Conservation (phyloP, 2,113 vertebrate genomes). For the Pelvicachromis taeniatus region DNA sequence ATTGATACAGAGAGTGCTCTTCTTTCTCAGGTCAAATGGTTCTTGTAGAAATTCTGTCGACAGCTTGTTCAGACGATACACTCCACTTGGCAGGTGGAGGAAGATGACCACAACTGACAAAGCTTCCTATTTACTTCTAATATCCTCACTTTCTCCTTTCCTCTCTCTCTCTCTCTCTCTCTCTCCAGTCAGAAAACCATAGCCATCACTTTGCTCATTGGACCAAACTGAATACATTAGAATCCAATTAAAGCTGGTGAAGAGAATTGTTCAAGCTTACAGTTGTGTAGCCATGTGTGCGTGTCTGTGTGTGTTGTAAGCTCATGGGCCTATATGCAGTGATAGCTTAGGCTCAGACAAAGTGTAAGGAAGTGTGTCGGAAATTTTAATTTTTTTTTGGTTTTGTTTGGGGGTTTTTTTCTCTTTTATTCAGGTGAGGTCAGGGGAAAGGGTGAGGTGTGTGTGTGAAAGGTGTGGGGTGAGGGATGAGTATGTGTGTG, state of each 20-base stretch:
- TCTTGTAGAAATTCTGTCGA: conserved; percentile 33
- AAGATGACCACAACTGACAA: conserved; percentile 40
- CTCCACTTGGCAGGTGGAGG: neutral
- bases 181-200: conserved; percentile 33
- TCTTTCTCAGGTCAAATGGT: conserved; percentile 37
- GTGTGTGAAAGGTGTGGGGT: no score
- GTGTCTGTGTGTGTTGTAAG: neutral
- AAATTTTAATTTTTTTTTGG: neutral
- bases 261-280: conserved; percentile 47
- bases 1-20: neutral
- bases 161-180: neutral
- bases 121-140: conserved; percentile 26
- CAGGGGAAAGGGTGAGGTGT: neutral
- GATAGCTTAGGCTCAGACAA: neutral
- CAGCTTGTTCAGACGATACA: conserved; percentile 31
- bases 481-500: neutral
- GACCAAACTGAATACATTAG: conserved; percentile 70
- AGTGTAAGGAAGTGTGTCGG: neutral
- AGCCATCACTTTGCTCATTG: conserved; percentile 56
- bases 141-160: neutral
- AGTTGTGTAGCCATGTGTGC: conserved; percentile 10
- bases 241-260: conserved; percentile 66
- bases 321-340: neutral
- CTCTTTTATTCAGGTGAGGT: neutral
- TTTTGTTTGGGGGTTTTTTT: neutral